Evolutionary conservation across 2,113 vertebrate species (phyloP).

Genomic region (Mustela lutreola): DNA sequence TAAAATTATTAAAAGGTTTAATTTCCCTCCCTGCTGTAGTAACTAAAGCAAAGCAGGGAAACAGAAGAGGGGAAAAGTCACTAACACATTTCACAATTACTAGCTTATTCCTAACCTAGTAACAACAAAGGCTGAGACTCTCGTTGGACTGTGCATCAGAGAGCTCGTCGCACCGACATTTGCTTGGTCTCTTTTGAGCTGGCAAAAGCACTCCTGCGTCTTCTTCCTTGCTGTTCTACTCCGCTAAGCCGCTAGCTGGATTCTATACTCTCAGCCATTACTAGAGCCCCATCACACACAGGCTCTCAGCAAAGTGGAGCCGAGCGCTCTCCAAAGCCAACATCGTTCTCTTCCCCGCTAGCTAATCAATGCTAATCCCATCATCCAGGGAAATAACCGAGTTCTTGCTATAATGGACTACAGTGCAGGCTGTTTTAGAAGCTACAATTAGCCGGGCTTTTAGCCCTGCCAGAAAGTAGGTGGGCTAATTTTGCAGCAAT

Average conservation of each 20-base stretch:
- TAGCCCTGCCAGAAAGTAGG: conserved; percentile 10
- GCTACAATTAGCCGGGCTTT: conserved; percentile 25
- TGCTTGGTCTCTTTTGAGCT: not conserved
- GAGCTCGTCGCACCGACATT: not conserved
- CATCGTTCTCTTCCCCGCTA: not conserved
- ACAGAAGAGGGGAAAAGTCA: not conserved
- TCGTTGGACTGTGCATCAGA: no score
- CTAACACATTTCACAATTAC: not conserved
- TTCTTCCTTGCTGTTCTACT: not conserved
- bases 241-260: not conserved
- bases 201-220: not conserved
- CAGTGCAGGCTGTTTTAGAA: not conserved
- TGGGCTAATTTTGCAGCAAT: not conserved
- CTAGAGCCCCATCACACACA: not conserved
- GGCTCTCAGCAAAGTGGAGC: not conserved
- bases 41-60: conserved; percentile 5
- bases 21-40: not conserved
- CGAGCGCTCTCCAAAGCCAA: not conserved
- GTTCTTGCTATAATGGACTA: not conserved
- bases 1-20: not conserved
- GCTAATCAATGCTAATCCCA: conserved; percentile 37
- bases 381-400: not conserved
- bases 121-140: not conserved
- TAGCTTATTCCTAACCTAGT: not conserved
- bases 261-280: not conserved